phyloP scores from a whole-genome alignment of 2,113 vertebrate genomes.

The Sakesphorus luctuosus region DNA sequence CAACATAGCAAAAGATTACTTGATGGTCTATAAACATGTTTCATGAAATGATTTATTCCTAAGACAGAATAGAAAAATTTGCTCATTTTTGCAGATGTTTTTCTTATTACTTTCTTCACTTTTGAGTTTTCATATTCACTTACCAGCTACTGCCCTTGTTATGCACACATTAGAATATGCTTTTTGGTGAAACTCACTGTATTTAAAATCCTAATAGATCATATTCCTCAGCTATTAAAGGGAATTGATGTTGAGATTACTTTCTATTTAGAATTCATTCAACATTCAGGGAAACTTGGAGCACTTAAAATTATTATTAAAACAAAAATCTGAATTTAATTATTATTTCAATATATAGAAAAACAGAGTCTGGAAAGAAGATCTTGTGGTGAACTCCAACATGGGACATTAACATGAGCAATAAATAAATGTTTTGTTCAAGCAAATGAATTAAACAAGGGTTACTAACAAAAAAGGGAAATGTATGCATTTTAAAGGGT shows the following conservation, averaged over 20 bases:
- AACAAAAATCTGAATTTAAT: neutral
- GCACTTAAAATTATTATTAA: neutral
- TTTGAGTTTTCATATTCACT: neutral
- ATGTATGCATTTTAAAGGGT: too few species aligned
- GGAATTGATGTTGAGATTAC: neutral
- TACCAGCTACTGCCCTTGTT: neutral
- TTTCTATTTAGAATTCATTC: neutral
- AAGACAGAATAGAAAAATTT: neutral
- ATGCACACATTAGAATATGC: neutral
- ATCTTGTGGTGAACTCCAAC: neutral
- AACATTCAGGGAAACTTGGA: neutral
- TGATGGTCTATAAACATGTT: neutral
- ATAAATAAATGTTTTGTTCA: too few species aligned
- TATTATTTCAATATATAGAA: neutral
- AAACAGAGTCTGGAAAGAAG: neutral
- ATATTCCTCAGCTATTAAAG: neutral
- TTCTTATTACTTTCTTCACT: neutral
- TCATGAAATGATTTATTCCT: neutral
- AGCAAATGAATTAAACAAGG: too few species aligned
- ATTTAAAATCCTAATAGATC: neutral
- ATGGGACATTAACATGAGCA: too few species aligned
- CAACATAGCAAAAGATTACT: neutral
- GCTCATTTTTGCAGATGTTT: neutral
- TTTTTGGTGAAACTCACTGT: neutral
- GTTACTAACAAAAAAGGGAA: too few species aligned